Base-by-base conservation (phyloP, 1,140 invertebrate species). In the Cardiocondyla obscurior region DNA sequence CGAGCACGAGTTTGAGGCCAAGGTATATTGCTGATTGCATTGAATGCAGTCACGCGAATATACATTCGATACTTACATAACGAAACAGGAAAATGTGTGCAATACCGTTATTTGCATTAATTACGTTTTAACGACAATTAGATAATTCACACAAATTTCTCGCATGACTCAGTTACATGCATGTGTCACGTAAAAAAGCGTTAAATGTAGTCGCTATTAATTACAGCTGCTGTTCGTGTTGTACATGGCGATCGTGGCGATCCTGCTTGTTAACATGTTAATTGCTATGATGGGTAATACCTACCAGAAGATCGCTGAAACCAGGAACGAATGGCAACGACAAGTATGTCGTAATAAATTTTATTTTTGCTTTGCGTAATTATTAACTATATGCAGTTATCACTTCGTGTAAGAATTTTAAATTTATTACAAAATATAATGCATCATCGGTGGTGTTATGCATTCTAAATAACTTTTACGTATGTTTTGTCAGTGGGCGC, bases 241-340 rank as follows among this genome's bases (percentile, higher is more conserved):
- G 1, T 99, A 98, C 94, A 99, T 99, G 98, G 97, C 97, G 65
- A 97, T 99, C 89, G 99, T 99, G 25, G 98, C 98, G 0, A 97
- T 99, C 85, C 94, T 99, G 10, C 94, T 99, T 73, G 97, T 99
- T 16, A 99, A 99, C 95, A 98, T 99, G 98, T 95, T 99, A 91
- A 99, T 99, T 90, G 99, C 99, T 88, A 99, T 99, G 99, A 99
- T 99, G 99, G 99, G 99, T 1, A 99, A 99, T 92, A 99, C 99
- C 25, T 99, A 99, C 93, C 98, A 99, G 93, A 98, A 98, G 93
- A 99, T 99, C 87, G 98, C 98, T 3, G 98, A 99, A 93, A 99
- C 98, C 3, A 96, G 98, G 88, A 99, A 99, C 93, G 99, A 99
- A 93, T 99, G 98, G 98, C 98, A 99, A 94, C 94, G 99, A 94